A percentile compares a stretch with the other conserved stretches of the same genome.
These are phyloP conservation scores for Argopecten irradians DNA, from an alignment of 1,140 invertebrate genomes.

Conservation along the genomic window DNA sequence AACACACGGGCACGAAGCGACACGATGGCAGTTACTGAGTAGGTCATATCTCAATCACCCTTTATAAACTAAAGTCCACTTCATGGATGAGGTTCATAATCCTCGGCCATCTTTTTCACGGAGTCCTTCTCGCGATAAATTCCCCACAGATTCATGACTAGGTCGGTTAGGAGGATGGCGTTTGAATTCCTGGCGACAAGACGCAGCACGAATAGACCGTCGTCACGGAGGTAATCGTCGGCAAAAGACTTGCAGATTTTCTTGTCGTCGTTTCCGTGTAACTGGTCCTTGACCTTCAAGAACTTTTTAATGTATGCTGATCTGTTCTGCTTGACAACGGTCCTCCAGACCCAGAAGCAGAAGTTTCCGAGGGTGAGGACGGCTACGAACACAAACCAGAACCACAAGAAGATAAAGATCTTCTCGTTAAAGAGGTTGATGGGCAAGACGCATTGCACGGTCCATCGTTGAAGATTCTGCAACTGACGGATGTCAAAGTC, in stretches of 20 bases:
- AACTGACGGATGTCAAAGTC: slow-evolving; percentile 79
- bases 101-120: slow-evolving; percentile 62
- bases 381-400: slow-evolving; percentile 74
- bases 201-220: slow-evolving; percentile 74
- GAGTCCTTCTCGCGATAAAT: slow-evolving; percentile 69
- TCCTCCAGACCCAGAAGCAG: slow-evolving; percentile 70
- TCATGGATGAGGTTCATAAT: slow-evolving; percentile 61
- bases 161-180: slow-evolving; percentile 72
- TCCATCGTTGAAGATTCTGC: slow-evolving; percentile 70
- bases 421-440: slow-evolving; percentile 81
- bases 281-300: slow-evolving; percentile 66
- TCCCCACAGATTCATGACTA: slow-evolving; percentile 72
- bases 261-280: slow-evolving; percentile 67
- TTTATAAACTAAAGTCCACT: neutral
- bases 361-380: slow-evolving; percentile 67
- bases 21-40: neutral
- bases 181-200: slow-evolving; percentile 73
- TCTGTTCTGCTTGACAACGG: slow-evolving; percentile 65
- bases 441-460: slow-evolving; percentile 79
- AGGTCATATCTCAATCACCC: neutral
- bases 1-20: neutral
- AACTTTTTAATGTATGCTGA: slow-evolving; percentile 73
- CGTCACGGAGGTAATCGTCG: slow-evolving; percentile 73
- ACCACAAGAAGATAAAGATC: slow-evolving; percentile 77
- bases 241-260: slow-evolving; percentile 68